Evolutionary conservation across 2,888 invertebrate species (phyloP), one percentile per base, ranked within the genome.

Genomic region (Drosophila mercatorum): DNA sequence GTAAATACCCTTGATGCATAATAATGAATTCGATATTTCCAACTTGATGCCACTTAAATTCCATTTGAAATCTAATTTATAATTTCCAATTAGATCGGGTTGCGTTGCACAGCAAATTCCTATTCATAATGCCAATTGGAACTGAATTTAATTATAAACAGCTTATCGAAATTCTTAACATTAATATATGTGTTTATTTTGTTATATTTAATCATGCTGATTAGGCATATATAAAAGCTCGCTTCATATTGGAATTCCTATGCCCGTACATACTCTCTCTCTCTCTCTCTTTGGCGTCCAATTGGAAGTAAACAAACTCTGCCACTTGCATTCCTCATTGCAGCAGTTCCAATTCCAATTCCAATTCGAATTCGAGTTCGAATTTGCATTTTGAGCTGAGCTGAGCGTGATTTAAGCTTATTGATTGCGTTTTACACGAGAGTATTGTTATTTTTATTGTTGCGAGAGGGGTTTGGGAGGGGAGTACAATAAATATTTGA

Each of bases 341-440:
- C 73, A 60, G 46, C 43, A 59, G 62, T 59, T 68, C 41, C 41
- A 51, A 34, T 72, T 68, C 41, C 41, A 51, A 34, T 72, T 72
- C 52, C 36, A 46, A 36, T 26, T 53, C 31, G n/a, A 49, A n/a
- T 31, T 49, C 49, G 49, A 49, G 3, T 26, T 17, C 22, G 22
- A 47, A 52, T 61, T 72, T 72, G 40, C 47, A 56, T 55, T 31
- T 53, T 49, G 44, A 41, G 22, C 31, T 49, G 56, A 52, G 31
- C 14, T 61, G 64, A 52, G 60, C 78, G 57, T 66, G 75, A 66
- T 62, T 78, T 66, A 28, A 63, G 53, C 36, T 60, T 55, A 70
- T 55, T 46, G 60, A 59, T 55, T 64, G 57, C 46, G 58, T 61
- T 63, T 36, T 52, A 69, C 55, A 59, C 51, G 11, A 49, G 10